These are phyloP conservation scores for Apodemia mormo DNA, from an alignment of 2,888 invertebrate genomes.

Conservation along the genomic window DNA sequence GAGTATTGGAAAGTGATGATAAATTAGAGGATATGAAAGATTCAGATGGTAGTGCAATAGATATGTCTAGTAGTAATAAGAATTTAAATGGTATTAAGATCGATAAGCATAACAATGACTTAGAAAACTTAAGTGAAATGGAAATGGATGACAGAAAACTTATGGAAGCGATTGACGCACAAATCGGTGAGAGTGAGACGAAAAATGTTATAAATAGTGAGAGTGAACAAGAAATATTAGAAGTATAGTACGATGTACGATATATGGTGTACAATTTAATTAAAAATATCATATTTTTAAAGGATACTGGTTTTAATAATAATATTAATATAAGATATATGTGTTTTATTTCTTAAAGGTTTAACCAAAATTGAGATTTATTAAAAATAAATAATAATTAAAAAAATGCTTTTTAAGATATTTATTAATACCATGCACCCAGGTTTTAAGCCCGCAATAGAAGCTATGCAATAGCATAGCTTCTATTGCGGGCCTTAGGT, in stretches of 20 bases:
- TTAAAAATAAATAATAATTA: too few species aligned
- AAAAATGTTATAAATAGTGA: conserved; percentile 1
- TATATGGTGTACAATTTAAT: conserved; percentile 2
- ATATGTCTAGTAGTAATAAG: conserved; percentile 22
- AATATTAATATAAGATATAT: not conserved
- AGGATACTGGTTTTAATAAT: conserved; percentile 14
- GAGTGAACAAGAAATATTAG: conserved; percentile 5
- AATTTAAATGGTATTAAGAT: conserved; percentile 26
- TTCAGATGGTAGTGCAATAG: not conserved
- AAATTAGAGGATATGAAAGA: not conserved
- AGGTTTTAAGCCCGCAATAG: too few species aligned
- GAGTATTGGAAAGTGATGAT: not conserved
- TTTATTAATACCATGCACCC: too few species aligned
- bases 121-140: conserved; percentile 43
- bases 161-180: conserved; percentile 48
- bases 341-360: not conserved
- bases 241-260: conserved; percentile 8
- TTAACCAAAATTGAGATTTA: too few species aligned
- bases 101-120: conserved; percentile 37
- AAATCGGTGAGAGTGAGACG: conserved; percentile 32
- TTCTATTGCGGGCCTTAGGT: too few species aligned
- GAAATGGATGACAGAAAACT: conserved; percentile 47
- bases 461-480: too few species aligned
- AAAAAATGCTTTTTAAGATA: too few species aligned
- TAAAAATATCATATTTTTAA: conserved; percentile 16